Evolutionary conservation across 2,888 invertebrate species (phyloP), one percentile per base, ranked within the genome.

Genomic region (Lissonota sp.): DNA sequence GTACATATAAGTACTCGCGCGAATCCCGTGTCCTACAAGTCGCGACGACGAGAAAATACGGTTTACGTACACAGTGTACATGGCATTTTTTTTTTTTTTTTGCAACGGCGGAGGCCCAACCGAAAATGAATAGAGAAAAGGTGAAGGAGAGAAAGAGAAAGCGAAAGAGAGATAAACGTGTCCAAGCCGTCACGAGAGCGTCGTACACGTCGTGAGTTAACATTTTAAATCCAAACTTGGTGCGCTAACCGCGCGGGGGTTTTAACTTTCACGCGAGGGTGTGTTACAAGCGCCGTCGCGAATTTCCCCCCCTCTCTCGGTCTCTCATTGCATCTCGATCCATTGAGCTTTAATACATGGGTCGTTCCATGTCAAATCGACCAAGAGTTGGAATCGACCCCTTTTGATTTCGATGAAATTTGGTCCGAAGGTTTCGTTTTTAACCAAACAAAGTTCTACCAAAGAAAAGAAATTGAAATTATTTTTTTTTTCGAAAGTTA

Each of bases 221-320:
- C 70, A 79, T 83, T 84, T 80, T 72, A 51, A 57, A 74, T 57
- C 84, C 80, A 82, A 84, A 84, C 84, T 83, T 80, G 84, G 80
- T 71, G 76, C 74, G 55, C 67, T 72, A n/a, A n/a, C n/a, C n/a
- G n/a, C n/a, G n/a, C n/a, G n/a, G n/a, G 72, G 67, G 78, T 70
- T 71, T 83, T 77, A 84, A 84, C 84, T 83, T 84, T 84, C 83
- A 79, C 83, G 77, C 81, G 79, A 79, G 79, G 80, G 80, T 82
- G 78, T 64, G 72, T 75, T 70, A 53, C 69, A 76, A 78, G 44
- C 75, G 64, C 72, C 72, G 67, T 74, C 73, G 70, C 66, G 16
- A 63, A 76, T n/a, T n/a, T n/a, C n/a, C n/a, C n/a, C n/a, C n/a
- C n/a, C n/a, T n/a, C n/a, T n/a, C n/a, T n/a, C n/a, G n/a, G n/a